Evolutionary conservation across 2,113 vertebrate species (phyloP).

Genomic region (Muscicapa adusta): DNA sequence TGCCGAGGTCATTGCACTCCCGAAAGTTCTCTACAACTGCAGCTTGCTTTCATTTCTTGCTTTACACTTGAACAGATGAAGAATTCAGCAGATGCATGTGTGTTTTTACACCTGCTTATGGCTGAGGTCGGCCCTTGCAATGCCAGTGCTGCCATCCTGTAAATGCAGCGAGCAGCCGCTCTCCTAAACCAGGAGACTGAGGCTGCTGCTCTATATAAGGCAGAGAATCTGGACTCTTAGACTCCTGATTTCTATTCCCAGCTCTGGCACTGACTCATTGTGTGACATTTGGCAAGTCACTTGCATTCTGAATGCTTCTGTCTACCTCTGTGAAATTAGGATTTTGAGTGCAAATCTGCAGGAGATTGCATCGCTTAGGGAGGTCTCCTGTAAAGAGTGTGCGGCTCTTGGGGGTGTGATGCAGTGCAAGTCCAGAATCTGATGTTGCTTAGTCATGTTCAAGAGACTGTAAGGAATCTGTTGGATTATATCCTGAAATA

Average conservation of each 20-base stretch:
- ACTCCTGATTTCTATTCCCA: conserved; percentile 23
- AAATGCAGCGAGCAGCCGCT: background rate
- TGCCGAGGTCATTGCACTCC: background rate
- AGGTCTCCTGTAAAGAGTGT: background rate
- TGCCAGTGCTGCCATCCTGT: background rate
- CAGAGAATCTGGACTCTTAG: background rate
- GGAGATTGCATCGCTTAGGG: background rate
- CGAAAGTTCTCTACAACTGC: background rate
- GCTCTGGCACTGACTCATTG: background rate
- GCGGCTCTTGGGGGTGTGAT: background rate
- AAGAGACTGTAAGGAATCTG: background rate
- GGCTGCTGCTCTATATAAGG: conserved; percentile 15
- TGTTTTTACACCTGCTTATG: background rate
- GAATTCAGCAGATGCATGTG: background rate
- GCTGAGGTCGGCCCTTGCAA: background rate
- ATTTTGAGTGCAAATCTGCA: conserved; percentile 32
- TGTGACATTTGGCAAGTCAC: conserved; percentile 38
- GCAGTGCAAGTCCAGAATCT: background rate
- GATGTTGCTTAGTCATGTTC: background rate
- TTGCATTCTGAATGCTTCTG: conserved; percentile 1
- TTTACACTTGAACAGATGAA: background rate
- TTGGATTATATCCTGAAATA: background rate
- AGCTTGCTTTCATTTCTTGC: background rate
- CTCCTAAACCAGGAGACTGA: background rate
- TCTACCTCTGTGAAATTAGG: conserved; percentile 1